Conservation (phyloP, 2,113 vertebrate genomes). For the Rallus limicola region DNA sequence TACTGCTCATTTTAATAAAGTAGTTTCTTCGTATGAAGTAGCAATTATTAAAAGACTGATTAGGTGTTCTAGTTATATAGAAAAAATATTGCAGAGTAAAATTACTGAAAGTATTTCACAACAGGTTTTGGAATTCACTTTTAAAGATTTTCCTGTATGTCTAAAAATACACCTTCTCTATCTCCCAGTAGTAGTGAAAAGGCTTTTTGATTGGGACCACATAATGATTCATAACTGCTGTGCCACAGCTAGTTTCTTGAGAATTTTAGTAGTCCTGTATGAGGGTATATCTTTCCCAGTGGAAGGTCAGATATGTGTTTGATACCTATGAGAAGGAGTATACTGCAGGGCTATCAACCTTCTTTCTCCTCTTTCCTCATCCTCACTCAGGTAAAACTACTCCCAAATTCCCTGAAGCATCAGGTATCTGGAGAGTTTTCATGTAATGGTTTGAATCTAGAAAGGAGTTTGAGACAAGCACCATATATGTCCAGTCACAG, state of each 20-base stretch:
- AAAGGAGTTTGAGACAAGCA: conserved; percentile 9
- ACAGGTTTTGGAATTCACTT: background rate
- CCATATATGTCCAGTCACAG: background rate
- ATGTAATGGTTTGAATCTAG: background rate
- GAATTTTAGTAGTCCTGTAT: background rate
- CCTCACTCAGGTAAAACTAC: background rate
- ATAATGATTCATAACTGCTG: background rate
- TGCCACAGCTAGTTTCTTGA: background rate
- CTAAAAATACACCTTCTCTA: background rate
- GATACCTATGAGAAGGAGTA: background rate
- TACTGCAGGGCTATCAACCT: background rate
- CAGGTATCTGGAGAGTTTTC: background rate
- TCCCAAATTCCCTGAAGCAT: background rate
- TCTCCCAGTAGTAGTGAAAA: background rate
- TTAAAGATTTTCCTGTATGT: background rate
- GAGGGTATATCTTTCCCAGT: background rate
- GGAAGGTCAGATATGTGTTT: background rate
- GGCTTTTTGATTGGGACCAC: background rate
- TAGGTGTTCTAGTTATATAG: background rate
- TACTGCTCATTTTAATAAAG: background rate
- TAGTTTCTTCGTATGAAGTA: background rate
- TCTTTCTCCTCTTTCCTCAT: background rate
- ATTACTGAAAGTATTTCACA: background rate
- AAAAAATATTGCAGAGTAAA: background rate
- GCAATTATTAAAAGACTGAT: background rate